Evolutionary conservation across 2,888 invertebrate genomes (phyloP).

Genomic region (Leptothorax acervorum): DNA sequence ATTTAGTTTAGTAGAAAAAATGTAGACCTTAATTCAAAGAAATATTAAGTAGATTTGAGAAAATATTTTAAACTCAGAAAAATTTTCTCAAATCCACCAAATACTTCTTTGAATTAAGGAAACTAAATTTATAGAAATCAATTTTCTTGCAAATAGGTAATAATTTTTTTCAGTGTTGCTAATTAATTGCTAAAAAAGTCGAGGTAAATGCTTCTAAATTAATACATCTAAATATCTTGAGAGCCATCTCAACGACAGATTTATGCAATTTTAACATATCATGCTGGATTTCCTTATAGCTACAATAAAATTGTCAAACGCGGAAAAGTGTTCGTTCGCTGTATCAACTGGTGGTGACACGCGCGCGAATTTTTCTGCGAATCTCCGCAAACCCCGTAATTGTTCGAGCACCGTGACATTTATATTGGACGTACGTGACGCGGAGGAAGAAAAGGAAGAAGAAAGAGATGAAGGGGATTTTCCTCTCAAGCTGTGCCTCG

Average conservation of each 20-base stretch:
- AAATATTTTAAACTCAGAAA: no score
- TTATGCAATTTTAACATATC: background rate
- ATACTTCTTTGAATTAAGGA: no score
- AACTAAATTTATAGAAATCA: no score
- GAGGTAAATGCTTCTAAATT: background rate
- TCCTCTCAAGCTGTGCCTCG: constrained; percentile 61
- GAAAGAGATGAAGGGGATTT: constrained; percentile 72
- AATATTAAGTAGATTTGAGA: no score
- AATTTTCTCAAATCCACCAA: no score
- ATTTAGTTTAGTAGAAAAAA: no score
- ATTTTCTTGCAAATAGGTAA: no score
- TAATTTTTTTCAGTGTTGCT: no score
- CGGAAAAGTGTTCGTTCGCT: background rate
- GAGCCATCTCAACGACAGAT: background rate
- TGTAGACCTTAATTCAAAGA: no score
- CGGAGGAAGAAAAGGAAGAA: constrained; percentile 61
- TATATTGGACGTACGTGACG: constrained; percentile 56
- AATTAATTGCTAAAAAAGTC: background rate
- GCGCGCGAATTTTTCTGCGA: background rate
- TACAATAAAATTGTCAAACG: background rate
- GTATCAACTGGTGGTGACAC: background rate
- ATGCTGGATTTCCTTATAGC: background rate
- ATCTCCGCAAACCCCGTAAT: constrained; percentile 48
- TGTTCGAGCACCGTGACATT: constrained; percentile 51
- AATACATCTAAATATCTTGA: background rate